Conservation (phyloP, 2,797 vertebrate genomes). For the Microhierax caerulescens region DNA sequence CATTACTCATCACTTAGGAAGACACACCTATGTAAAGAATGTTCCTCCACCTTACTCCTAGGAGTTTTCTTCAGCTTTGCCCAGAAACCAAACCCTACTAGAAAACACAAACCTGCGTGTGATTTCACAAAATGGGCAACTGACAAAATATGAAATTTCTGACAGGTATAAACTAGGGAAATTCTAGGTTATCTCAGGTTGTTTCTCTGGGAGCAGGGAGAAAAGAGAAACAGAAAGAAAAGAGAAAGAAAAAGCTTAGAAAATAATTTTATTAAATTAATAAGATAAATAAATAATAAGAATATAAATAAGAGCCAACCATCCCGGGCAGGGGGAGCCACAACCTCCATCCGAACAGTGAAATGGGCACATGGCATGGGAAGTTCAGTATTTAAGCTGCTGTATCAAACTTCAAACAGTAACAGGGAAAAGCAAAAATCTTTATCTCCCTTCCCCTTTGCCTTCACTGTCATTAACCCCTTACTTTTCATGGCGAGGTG, state of each 20-base stretch:
- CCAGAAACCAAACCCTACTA: not conserved
- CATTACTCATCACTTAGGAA: conserved; percentile 15
- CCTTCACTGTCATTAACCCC: not conserved
- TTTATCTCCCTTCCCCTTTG: not conserved
- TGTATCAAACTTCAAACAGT: not conserved
- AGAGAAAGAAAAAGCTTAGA: not conserved
- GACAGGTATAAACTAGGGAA: not conserved
- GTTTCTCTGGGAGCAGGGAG: not conserved
- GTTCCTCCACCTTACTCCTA: not conserved
- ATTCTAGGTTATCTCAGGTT: not conserved
- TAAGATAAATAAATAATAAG: no score
- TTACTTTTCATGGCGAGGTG: rapidly evolving
- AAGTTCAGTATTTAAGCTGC: not conserved
- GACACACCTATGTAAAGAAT: conserved; percentile 36
- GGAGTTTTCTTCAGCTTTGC: not conserved
- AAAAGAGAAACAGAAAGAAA: not conserved
- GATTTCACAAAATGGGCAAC: not conserved
- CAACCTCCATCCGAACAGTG: rapidly evolving
- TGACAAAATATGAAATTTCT: not conserved
- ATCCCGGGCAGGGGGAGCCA: not conserved
- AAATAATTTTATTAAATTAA: not conserved
- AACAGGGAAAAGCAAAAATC: not conserved
- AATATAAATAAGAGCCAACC: not conserved
- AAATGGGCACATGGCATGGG: rapidly evolving
- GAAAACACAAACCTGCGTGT: rapidly evolving